A percentile compares a stretch with the other conserved stretches of the same genome.
Conservation (phyloP, 2,113 vertebrate genomes). For the Anseranas semipalmata region DNA sequence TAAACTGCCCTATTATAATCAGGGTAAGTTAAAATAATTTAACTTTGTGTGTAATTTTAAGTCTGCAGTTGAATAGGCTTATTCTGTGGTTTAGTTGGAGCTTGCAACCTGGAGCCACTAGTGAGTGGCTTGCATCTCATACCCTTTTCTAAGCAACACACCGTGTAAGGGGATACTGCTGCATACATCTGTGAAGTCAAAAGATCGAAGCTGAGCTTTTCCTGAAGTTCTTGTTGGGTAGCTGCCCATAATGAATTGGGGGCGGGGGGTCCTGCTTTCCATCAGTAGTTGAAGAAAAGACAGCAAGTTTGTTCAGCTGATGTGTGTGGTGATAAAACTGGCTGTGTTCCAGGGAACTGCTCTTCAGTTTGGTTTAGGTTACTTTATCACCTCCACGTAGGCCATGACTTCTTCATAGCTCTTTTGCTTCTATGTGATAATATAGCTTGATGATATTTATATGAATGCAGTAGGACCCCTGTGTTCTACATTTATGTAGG, state of each 20-base stretch:
- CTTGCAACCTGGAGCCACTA: neutral
- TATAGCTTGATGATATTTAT: neutral
- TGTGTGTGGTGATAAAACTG: neutral
- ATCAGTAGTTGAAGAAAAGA: neutral
- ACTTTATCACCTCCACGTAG: neutral
- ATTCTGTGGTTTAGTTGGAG: neutral
- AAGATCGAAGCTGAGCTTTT: neutral
- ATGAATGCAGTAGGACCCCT: neutral
- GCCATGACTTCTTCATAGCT: neutral
- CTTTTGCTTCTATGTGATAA: neutral
- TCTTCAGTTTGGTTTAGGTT: neutral
- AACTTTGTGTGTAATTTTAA: neutral
- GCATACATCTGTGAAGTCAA: neutral
- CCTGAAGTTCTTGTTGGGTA: neutral
- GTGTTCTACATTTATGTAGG: neutral
- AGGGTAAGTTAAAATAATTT: neutral
- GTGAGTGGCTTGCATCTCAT: neutral
- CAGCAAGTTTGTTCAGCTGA: neutral
- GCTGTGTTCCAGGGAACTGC: neutral
- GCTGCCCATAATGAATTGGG: accelerated
- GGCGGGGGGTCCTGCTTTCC: neutral
- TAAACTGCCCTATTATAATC: neutral
- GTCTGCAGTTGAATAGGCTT: neutral
- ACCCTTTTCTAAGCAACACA: neutral
- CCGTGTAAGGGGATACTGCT: neutral